phyloP scores from a whole-genome alignment of 2,888 invertebrate species.

The Blera fallax region DNA sequence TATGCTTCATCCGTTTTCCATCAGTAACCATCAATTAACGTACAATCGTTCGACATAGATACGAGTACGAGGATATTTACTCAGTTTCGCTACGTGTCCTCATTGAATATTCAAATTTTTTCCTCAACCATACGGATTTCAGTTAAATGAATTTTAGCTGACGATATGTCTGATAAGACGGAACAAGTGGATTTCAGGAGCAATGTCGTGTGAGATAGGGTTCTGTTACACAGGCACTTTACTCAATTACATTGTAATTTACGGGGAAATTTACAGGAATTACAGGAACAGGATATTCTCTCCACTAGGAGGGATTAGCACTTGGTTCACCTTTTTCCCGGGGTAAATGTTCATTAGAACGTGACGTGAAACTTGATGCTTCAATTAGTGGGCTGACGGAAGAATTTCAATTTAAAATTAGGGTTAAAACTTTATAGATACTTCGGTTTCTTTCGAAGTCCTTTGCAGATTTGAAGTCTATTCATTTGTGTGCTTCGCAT shows the following conservation, averaged over 20 bases:
- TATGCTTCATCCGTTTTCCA: not conserved
- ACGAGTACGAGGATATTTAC: too few relatives aligned
- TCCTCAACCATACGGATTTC: conserved; percentile 27
- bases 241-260: conserved; percentile 72
- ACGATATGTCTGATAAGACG: conserved; percentile 73
- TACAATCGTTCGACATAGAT: conserved; percentile 56
- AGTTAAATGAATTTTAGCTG: conserved; percentile 69
- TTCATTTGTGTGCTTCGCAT: too few relatives aligned
- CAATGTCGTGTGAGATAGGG: conserved; percentile 41
- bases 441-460: not conserved
- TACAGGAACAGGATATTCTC: conserved; percentile 23
- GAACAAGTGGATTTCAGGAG: conserved; percentile 57
- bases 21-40: conserved; percentile 57
- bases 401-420: conserved; percentile 14
- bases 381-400: conserved; percentile 45
- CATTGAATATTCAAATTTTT: conserved; percentile 71
- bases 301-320: conserved; percentile 39
- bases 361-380: conserved; percentile 68
- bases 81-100: conserved; percentile 64
- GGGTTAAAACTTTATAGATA: not conserved
- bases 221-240: conserved; percentile 62
- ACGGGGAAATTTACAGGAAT: conserved; percentile 56
- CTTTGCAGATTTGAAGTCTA: too few relatives aligned
- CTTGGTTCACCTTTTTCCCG: conserved; percentile 37
- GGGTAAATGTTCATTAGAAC: conserved; percentile 45